Conservation (phyloP, 2,113 vertebrate species). For the Zapornia atra region DNA sequence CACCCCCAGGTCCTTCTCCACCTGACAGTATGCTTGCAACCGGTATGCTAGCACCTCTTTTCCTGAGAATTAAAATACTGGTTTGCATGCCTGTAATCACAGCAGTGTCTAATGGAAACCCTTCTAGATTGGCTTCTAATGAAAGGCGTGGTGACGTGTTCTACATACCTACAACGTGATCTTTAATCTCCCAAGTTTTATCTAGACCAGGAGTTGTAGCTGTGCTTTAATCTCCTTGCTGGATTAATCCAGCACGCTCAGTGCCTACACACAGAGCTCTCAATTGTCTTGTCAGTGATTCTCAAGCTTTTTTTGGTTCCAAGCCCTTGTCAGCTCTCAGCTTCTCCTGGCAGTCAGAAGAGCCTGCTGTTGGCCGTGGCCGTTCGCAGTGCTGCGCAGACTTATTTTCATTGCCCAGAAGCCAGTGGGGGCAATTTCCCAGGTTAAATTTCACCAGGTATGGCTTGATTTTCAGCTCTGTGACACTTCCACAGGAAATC, state of each 20-base stretch:
- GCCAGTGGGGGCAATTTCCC: not conserved
- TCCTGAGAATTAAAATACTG: not conserved
- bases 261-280: not conserved
- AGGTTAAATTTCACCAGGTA: not conserved
- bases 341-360: not conserved
- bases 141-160: conserved; percentile 17
- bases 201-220: conserved; percentile 27
- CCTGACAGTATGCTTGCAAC: not conserved
- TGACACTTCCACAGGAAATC: not conserved
- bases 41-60: not conserved
- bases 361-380: not conserved
- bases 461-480: not conserved
- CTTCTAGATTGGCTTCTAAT: not conserved
- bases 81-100: not conserved
- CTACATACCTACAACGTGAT: not conserved
- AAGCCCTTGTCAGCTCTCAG: not conserved
- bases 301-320: not conserved
- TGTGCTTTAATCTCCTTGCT: conserved; percentile 43
- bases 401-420: not conserved
- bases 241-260: not conserved
- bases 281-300: not conserved
- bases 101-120: not conserved
- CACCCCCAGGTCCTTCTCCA: too few species aligned
- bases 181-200: conserved; percentile 25
- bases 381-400: not conserved